Evolutionary conservation across 1,140 invertebrate species (phyloP), one percentile per base, ranked within the genome.

Genomic region (Conopomorpha cramerella): DNA sequence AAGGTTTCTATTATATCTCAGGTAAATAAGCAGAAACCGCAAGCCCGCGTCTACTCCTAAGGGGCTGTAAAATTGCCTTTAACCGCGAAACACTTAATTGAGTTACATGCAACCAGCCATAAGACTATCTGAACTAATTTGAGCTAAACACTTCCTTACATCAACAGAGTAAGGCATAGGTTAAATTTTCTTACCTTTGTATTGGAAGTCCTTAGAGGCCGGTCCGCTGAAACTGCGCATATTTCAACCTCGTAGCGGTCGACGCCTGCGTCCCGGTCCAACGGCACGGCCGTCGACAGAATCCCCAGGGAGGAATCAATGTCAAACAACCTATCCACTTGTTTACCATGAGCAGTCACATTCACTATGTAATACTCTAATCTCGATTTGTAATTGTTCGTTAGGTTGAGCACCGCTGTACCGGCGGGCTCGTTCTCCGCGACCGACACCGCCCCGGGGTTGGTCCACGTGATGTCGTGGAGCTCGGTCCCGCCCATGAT

Each of bases 311-410:
- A 88, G 2, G 86, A 82, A 73, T 98, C 94, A 46, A 99, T 89
- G 51, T 90, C 89, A 62, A 99, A 94, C 36, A 93, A 80, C 48
- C 89, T 84, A 59, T 92, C 89, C 43, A 90, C 87, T 68, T 90
- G 88, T 33, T 78, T 79, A 34, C 86, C 88, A 41, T 81, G 83
- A 57, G 84, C 84, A 25, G 93, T 94, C 57, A 93, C 88, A 73
- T 94, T 96, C 36, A 92, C 91, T 57, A 96, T 89, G 74, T 93
- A 96, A 79, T 95, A 96, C 59, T 95, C 92, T 51, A 96, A 81
- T 40, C 87, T 86, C 28, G 77, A 76, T 48, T 77, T 73, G 48
- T 81, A 78, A 18, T 83, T 80, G 38, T 91, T 92, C 16, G 78
- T 84, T 35, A 97, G 84, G 39, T 87, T 89, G 41, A 92, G 64